Percentiles rank a stretch among this genome's conserved stretches.
phyloP scores from a whole-genome alignment of 2,888 invertebrate species.

The Nemurella pictetii region DNA sequence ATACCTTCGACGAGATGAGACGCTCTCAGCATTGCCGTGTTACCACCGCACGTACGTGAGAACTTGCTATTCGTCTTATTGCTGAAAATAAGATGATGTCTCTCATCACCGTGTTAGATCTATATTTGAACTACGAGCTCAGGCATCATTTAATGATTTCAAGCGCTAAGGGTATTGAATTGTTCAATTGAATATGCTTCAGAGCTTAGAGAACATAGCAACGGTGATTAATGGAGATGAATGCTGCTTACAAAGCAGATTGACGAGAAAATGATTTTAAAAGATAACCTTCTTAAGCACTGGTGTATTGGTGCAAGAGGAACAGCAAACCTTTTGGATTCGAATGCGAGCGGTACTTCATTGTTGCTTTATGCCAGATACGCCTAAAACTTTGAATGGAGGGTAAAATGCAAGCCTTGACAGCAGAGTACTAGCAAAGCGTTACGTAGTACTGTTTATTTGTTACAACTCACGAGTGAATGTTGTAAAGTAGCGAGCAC shows the following conservation, averaged over 20 bases:
- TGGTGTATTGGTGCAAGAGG: background rate
- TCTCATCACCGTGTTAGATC: background rate
- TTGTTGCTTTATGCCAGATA: background rate
- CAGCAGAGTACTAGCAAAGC: background rate
- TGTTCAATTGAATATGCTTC: constrained; percentile 16
- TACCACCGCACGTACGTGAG: background rate
- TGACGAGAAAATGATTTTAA: background rate
- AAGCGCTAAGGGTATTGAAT: background rate
- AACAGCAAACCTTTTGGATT: background rate
- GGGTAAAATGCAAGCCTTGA: background rate
- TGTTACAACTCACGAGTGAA: background rate
- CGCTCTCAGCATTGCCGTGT: background rate
- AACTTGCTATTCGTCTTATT: background rate
- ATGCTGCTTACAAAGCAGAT: background rate
- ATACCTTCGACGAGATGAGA: background rate
- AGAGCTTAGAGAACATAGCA: background rate
- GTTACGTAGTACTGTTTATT: background rate
- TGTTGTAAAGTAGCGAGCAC: background rate
- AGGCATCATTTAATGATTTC: background rate
- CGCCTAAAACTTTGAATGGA: background rate
- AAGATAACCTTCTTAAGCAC: background rate
- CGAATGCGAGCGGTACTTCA: background rate
- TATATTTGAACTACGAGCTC: background rate
- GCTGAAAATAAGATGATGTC: background rate
- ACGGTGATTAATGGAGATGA: constrained; percentile 12